Evolutionary conservation across 2,113 vertebrate genomes (phyloP).

Genomic region (Leptobrachium ailaonicum): DNA sequence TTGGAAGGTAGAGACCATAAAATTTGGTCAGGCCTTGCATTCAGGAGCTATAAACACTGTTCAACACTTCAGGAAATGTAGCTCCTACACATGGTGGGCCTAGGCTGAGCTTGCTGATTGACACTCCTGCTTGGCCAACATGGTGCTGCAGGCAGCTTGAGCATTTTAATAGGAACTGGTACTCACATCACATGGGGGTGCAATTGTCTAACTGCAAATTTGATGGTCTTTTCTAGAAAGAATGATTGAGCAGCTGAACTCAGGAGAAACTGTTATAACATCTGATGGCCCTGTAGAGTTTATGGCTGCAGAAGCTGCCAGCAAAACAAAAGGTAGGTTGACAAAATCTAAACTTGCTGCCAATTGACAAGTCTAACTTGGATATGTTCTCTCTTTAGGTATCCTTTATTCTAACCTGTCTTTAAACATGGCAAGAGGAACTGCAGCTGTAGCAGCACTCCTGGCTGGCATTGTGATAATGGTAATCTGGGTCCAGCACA

Average conservation of each 20-base stretch:
- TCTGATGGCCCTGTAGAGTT: slow-evolving; percentile 41
- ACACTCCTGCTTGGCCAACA: neutral
- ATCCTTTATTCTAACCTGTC: neutral
- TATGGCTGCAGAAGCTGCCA: neutral
- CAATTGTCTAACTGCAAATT: neutral
- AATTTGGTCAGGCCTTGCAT: too few relatives aligned
- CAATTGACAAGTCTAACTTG: too few relatives aligned
- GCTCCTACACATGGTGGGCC: too few relatives aligned
- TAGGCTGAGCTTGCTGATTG: too few relatives aligned
- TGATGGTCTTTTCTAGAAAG: neutral
- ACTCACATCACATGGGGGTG: neutral
- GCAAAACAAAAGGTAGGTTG: slow-evolving; percentile 13
- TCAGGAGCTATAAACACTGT: too few relatives aligned
- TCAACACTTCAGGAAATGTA: too few relatives aligned
- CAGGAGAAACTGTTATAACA: neutral
- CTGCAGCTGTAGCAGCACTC: neutral
- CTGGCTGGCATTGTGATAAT: neutral
- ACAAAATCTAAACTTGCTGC: neutral
- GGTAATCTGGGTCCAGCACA: neutral
- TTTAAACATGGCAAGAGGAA: slow-evolving; percentile 4
- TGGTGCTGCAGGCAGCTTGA: neutral
- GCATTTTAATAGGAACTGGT: too few relatives aligned
- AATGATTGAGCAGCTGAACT: neutral
- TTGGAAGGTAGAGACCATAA: too few relatives aligned
- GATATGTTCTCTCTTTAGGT: neutral